Percentiles rank a stretch among this genome's conserved stretches.
These are phyloP conservation scores for Geophilus truncorum DNA, from an alignment of 2,888 invertebrate species.

Conservation along the genomic window DNA sequence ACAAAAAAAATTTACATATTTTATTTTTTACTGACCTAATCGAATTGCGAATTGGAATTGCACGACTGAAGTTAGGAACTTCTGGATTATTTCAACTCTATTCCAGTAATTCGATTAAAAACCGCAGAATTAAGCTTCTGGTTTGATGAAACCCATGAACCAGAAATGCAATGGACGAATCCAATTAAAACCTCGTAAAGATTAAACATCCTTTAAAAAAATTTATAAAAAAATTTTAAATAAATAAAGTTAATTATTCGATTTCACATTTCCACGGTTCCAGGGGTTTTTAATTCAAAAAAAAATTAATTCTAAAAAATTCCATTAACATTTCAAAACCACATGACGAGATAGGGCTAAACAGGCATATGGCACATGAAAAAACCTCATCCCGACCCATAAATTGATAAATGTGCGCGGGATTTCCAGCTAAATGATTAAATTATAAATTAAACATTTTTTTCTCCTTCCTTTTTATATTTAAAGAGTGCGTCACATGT, in stretches of 20 bases:
- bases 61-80: not conserved
- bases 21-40: too few species aligned
- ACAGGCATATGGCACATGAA: not conserved
- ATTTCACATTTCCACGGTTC: too few species aligned
- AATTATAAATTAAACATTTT: conserved; percentile 19
- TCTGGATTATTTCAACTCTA: not conserved
- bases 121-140: not conserved
- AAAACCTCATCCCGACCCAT: not conserved
- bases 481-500: not conserved
- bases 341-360: too few species aligned
- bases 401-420: not conserved
- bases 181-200: conserved; percentile 2
- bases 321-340: too few species aligned
- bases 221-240: not conserved
- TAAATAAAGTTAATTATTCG: too few species aligned
- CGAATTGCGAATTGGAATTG: too few species aligned
- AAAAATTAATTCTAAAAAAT: too few species aligned
- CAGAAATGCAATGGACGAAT: not conserved
- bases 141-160: not conserved
- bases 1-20: too few species aligned
- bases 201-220: not conserved
- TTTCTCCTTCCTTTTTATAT: not conserved
- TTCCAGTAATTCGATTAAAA: not conserved
- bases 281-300: too few species aligned
- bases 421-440: not conserved